phyloP scores from a whole-genome alignment of 2,888 invertebrate species.

The Corbicula japonica region DNA sequence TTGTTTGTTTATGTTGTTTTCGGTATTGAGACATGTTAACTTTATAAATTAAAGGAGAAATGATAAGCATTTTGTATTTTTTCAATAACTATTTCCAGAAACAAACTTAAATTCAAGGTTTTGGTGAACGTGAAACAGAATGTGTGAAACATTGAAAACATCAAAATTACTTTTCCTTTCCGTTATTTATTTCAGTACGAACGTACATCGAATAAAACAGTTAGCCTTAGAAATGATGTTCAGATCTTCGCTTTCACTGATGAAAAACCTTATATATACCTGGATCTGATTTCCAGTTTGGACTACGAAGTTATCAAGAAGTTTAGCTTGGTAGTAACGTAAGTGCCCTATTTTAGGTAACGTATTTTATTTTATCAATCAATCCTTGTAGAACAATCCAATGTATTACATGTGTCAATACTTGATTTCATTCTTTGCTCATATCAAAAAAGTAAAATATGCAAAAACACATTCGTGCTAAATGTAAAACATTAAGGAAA shows the following conservation, averaged over 20 bases:
- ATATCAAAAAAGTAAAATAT: background rate
- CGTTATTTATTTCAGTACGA: constrained; percentile 32
- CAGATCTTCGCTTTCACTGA: constrained; percentile 16
- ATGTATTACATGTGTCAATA: background rate
- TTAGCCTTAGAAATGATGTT: background rate
- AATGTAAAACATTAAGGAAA: background rate
- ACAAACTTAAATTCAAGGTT: no score
- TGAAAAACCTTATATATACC: constrained; percentile 9
- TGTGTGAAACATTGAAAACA: no score
- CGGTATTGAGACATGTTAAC: no score
- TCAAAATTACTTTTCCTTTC: no score
- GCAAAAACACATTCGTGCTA: background rate
- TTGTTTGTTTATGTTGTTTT: no score
- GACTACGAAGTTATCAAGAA: constrained; percentile 22
- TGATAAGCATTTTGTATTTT: no score
- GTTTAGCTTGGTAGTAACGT: constrained; percentile 22
- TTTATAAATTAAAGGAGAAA: no score
- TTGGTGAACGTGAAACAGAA: no score
- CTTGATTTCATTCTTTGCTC: background rate
- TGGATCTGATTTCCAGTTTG: constrained; percentile 15
- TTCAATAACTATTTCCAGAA: no score
- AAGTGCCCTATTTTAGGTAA: background rate
- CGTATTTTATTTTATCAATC: background rate
- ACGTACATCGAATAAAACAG: background rate
- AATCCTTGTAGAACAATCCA: background rate